phyloP scores from a whole-genome alignment of 2,113 vertebrate genomes.

The Otis tarda region DNA sequence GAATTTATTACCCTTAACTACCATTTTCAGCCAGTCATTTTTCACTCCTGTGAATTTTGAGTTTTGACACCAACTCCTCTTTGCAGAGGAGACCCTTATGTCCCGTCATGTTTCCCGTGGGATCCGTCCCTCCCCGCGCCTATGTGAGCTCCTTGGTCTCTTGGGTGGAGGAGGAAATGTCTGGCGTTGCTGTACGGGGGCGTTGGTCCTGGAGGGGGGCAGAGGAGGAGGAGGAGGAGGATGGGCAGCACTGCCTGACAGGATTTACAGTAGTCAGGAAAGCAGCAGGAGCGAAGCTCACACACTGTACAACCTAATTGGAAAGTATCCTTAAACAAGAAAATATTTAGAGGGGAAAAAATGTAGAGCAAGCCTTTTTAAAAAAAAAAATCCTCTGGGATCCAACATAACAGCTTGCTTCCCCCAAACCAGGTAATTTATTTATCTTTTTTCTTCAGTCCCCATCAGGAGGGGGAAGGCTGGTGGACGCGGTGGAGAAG shows the following conservation, averaged over 20 bases:
- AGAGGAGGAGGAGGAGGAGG: conserved; percentile 31
- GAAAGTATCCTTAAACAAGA: background rate
- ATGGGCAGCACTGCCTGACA: background rate
- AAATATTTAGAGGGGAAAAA: background rate
- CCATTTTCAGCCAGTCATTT: background rate
- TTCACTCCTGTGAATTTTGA: background rate
- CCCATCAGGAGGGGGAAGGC: background rate
- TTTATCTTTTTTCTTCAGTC: background rate
- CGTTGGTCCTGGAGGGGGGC: background rate
- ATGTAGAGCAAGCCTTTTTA: background rate
- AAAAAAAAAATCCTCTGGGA: background rate
- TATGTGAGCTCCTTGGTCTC: background rate
- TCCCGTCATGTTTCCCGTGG: background rate
- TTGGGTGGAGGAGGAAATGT: background rate
- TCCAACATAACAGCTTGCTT: background rate
- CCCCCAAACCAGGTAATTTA: background rate
- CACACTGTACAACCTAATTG: background rate
- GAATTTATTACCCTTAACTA: background rate
- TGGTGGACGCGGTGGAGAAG: background rate
- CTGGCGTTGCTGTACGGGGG: background rate
- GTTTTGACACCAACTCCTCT: background rate
- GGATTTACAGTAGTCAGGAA: conserved; percentile 35
- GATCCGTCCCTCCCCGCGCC: background rate
- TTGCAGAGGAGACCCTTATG: background rate
- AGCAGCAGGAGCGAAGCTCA: background rate